A percentile compares a stretch with the other conserved stretches of the same genome.
These are phyloP conservation scores for Zaprionus gabonicus DNA, from an alignment of 1,140 invertebrate species.

Conservation along the genomic window DNA sequence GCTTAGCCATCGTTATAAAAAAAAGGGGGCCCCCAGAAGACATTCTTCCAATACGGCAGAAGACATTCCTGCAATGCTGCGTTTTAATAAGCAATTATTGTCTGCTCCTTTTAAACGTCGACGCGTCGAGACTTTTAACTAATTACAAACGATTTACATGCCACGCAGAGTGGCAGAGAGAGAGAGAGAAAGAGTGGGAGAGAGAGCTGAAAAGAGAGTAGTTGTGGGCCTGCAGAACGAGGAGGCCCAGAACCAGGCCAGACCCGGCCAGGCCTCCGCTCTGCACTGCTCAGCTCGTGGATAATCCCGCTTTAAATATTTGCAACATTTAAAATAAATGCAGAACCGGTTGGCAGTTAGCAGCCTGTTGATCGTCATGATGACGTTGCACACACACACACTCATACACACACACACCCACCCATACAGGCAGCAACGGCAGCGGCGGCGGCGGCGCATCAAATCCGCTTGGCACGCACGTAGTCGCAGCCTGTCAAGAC, in stretches of 20 bases:
- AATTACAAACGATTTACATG: constrained; percentile 83
- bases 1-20: constrained; percentile 57
- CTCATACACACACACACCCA: constrained; percentile 42
- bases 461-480: constrained; percentile 83
- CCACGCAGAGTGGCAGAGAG: constrained; percentile 44
- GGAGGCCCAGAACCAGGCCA: constrained; percentile 55
- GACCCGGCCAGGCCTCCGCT: constrained; percentile 54
- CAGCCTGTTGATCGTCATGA: constrained; percentile 43
- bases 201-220: constrained; percentile 29
- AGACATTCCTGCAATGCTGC: constrained; percentile 57
- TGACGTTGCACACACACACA: constrained; percentile 43
- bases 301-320: constrained; percentile 77
- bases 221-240: constrained; percentile 7
- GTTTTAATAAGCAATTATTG: constrained; percentile 82
- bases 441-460: constrained; percentile 29
- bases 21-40: constrained; percentile 13
- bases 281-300: constrained; percentile 41
- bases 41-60: constrained; percentile 41
- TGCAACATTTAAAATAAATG: constrained; percentile 77
- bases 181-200: constrained; percentile 6
- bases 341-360: constrained; percentile 64
- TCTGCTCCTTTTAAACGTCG: constrained; percentile 67
- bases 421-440: constrained; percentile 48
- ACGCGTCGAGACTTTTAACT: constrained; percentile 78
- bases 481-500: constrained; percentile 45